Percentiles rank a stretch among this genome's conserved stretches.
Evolutionary conservation across 2,888 invertebrate genomes (phyloP).

Genomic region (Branchipolynoe longqiensis): DNA sequence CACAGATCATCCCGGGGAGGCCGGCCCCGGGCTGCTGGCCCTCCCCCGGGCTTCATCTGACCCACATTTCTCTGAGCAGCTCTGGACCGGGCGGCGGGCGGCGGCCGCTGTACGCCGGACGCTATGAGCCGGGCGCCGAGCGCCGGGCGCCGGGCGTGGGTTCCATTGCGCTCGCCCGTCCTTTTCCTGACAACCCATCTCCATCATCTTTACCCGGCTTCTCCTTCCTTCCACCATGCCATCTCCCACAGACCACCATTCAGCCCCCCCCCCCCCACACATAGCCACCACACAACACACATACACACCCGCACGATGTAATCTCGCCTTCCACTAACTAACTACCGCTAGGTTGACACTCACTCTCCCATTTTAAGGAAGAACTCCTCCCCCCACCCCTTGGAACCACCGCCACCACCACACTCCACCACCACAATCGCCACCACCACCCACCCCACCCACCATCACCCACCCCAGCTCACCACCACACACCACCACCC

Average conservation of each 20-base stretch:
- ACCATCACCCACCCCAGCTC: neutral
- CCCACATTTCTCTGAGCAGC: neutral
- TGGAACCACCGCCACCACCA: neutral
- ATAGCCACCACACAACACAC: too few relatives aligned
- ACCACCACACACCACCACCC: neutral
- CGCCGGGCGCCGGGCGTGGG: too few relatives aligned
- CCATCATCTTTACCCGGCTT: neutral
- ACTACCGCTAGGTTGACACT: neutral
- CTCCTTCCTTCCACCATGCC: neutral
- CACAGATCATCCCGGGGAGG: slow-evolving; percentile 16
- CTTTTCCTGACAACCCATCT: neutral
- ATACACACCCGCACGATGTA: too few relatives aligned
- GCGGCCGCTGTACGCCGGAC: too few relatives aligned
- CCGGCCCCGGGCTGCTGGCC: neutral
- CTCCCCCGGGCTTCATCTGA: neutral
- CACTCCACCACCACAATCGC: too few relatives aligned
- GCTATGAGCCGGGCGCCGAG: too few relatives aligned
- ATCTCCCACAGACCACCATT: neutral
- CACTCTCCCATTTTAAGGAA: neutral
- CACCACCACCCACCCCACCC: neutral
- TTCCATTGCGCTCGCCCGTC: neutral
- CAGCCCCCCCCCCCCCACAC: neutral
- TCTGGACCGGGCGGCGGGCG: too few relatives aligned
- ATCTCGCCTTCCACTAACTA: neutral
- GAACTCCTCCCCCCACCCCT: neutral